Conservation (phyloP, 2,888 invertebrate genomes). For the Apantesis nais region DNA sequence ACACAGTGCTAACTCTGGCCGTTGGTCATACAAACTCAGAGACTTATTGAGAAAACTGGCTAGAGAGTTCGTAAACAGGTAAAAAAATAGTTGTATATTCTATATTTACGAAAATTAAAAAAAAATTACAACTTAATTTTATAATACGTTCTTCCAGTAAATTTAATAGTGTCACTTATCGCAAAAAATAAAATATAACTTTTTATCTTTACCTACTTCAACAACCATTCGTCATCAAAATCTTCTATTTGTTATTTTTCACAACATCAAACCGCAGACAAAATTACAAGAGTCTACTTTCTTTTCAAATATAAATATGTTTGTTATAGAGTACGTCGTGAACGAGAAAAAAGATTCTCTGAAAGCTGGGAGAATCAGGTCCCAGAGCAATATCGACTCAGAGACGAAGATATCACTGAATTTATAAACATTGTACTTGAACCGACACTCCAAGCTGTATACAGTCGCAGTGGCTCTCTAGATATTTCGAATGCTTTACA, state of each 20-base stretch:
- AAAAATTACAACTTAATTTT: too few relatives aligned
- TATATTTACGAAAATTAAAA: neutral
- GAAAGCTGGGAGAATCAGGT: conserved; percentile 89
- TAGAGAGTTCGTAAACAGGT: conserved; percentile 87
- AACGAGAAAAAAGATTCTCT: conserved; percentile 85
- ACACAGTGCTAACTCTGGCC: conserved; percentile 95
- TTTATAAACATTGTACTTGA: conserved; percentile 92
- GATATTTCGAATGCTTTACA: conserved; percentile 89
- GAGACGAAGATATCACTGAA: conserved; percentile 91
- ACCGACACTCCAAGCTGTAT: conserved; percentile 91
- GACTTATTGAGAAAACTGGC: conserved; percentile 90
- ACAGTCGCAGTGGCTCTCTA: conserved; percentile 88
- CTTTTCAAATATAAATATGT: neutral
- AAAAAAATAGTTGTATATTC: conserved; percentile 16
- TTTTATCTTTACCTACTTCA: too few relatives aligned
- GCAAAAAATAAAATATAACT: too few relatives aligned
- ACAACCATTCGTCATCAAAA: too few relatives aligned
- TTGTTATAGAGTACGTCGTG: conserved; percentile 84
- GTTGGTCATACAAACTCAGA: conserved; percentile 90
- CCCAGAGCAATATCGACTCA: conserved; percentile 89
- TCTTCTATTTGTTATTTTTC: too few relatives aligned
- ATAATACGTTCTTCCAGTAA: too few relatives aligned
- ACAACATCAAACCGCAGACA: neutral
- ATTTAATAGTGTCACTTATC: too few relatives aligned
- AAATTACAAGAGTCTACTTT: neutral